phyloP scores from a whole-genome alignment of 2,797 vertebrate species.

The Phrynocephalus forsythii region DNA sequence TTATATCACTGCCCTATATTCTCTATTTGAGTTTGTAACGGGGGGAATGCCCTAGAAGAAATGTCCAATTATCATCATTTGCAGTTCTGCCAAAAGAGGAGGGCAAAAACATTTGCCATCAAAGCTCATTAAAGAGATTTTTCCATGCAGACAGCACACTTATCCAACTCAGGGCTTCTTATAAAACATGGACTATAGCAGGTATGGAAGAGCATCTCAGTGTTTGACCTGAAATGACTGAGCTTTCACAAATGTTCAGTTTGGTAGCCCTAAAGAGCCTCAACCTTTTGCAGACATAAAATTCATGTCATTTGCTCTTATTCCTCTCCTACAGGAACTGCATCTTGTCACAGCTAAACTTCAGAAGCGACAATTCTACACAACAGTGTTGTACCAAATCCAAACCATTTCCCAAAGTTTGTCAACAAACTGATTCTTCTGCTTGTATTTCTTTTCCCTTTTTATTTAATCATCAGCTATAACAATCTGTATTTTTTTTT shows the following conservation, averaged over 20 bases:
- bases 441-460: no score
- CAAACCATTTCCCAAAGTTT: no score
- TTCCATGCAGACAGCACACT: not conserved
- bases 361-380: no score
- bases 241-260: not conserved
- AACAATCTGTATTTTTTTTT: no score
- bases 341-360: not conserved
- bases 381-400: no score
- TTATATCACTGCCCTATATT: conserved; percentile 41
- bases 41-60: not conserved
- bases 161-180: not conserved
- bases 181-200: not conserved
- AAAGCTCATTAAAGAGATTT: not conserved
- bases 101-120: conserved; percentile 22
- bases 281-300: not conserved
- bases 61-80: not conserved
- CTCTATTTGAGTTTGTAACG: conserved; percentile 7
- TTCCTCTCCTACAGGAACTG: not conserved
- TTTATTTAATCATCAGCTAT: no score
- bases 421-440: no score
- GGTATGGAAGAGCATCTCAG: no score
- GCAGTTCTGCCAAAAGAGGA: conserved; percentile 25
- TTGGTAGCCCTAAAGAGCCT: not conserved
- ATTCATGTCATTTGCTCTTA: not conserved
- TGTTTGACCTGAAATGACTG: not conserved